Evolutionary conservation across 1,140 invertebrate genomes (phyloP), one percentile per base, ranked within the genome.

Genomic region (Bombus balteatus): DNA sequence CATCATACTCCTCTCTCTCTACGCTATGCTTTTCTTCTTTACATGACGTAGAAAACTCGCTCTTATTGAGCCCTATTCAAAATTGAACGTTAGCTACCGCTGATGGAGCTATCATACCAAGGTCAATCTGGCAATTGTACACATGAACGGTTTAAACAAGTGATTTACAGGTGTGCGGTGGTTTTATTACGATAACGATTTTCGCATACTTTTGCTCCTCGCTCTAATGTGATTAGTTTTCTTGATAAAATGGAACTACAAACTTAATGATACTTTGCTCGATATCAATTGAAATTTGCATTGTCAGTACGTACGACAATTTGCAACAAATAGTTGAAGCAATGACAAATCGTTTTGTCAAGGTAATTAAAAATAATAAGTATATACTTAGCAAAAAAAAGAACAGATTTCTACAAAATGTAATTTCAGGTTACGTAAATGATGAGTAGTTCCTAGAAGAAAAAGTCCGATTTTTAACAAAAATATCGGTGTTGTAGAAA

Each of bases 21-120:
- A 53, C 15, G 10, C 18, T 68, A 34, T 66, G 28, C 32, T 62
- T 28, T 41, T 71, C 28, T 62, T 12, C 43, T 47, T 59, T 78
- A 71, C 39, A 34, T 74, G 79, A 41, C 78, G 57, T 32, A 59
- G 41, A 73, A 9, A 68, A 88, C 74, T n/a, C 2, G 25, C 57
- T 72, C 32, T 59, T 59, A 80, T 73, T 18, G 13, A 34, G 22
- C 10, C 28, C 25, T 47, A 73, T 73, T 87, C 88, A 65, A 89
- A 89, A 86, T 66, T 82, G 37, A 62, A 70, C 57, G 68, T 47
- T 22, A 39, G 53, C 15, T 75, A 66, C 53, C 57, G 32, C 32
- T 43, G 66, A 12, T 43, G 28, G 59, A 41, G 59, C 13, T 41
- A 28, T 59, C 57, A 15, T 25, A 28, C 70, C 88, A 89, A 89